These are phyloP conservation scores for Drosophila hamatofila DNA, from an alignment of 2,888 invertebrate genomes.

Conservation along the genomic window DNA sequence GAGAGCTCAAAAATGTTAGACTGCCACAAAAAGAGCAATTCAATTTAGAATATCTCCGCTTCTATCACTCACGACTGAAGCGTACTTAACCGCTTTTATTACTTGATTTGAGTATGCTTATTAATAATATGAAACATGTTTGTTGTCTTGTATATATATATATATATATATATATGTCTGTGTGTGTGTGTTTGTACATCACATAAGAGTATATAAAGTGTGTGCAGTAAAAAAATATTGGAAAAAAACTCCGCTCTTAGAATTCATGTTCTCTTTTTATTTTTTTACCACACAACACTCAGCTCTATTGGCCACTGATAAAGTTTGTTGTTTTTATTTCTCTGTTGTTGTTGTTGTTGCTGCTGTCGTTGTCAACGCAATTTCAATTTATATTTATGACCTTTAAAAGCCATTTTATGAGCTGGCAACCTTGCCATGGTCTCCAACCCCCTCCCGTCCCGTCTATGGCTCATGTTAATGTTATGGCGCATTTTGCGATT, in stretches of 20 bases:
- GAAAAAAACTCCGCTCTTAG: conserved; percentile 1
- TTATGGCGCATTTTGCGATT: conserved; percentile 69
- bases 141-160: background rate
- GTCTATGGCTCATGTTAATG: conserved; percentile 46
- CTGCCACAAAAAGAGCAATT: background rate
- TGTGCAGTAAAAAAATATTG: conserved; percentile 3
- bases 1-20: background rate
- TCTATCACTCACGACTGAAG: background rate
- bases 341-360: conserved; percentile 18
- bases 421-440: conserved; percentile 53
- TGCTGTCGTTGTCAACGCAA: conserved; percentile 66
- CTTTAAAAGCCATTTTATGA: conserved; percentile 76
- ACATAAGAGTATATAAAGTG: background rate
- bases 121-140: conserved; percentile 13
- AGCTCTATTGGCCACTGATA: conserved; percentile 28
- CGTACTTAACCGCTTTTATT: background rate
- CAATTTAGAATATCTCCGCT: background rate
- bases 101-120: conserved; percentile 10
- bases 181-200: background rate
- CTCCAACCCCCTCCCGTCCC: background rate
- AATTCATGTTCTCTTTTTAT: background rate
- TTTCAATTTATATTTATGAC: conserved; percentile 80
- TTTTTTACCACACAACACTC: background rate
- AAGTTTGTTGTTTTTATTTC: conserved; percentile 26
- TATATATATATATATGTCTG: background rate